phyloP scores from a whole-genome alignment of 2,113 vertebrate genomes.

The Donacobius atricapilla region DNA sequence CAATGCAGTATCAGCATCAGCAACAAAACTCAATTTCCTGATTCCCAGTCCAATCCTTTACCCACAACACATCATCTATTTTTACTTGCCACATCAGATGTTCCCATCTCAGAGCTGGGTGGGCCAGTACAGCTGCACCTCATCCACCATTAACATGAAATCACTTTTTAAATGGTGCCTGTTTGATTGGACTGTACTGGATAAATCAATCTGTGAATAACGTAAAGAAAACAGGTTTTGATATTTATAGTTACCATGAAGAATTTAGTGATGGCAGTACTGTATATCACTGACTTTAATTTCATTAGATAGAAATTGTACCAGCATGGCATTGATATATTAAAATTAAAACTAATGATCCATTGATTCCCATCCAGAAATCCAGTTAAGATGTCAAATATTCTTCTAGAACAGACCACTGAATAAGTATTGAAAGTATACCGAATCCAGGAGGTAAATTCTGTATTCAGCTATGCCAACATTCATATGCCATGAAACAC shows the following conservation, averaged over 20 bases:
- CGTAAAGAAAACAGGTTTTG: neutral
- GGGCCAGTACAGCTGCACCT: neutral
- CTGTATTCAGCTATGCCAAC: neutral
- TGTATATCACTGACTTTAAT: constrained; percentile 1
- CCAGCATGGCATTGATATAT: constrained; percentile 2
- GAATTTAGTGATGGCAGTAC: constrained; percentile 7
- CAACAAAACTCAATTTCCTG: neutral
- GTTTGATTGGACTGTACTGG: neutral
- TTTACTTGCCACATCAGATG: neutral
- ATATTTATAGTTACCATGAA: neutral
- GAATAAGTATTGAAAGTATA: neutral
- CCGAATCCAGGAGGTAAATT: neutral
- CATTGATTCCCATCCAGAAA: constrained; percentile 47
- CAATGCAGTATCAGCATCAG: neutral
- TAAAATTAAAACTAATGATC: constrained; percentile 59
- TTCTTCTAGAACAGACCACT: neutral
- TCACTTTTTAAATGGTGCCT: neutral
- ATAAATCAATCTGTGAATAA: neutral
- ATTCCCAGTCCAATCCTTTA: neutral
- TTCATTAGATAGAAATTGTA: constrained; percentile 11
- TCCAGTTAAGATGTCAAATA: constrained; percentile 47
- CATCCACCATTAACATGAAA: neutral
- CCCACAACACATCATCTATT: too few species aligned
- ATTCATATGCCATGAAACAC: neutral
- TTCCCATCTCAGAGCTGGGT: neutral